phyloP scores from a whole-genome alignment of 2,797 vertebrate species.

The Momotus momota region DNA sequence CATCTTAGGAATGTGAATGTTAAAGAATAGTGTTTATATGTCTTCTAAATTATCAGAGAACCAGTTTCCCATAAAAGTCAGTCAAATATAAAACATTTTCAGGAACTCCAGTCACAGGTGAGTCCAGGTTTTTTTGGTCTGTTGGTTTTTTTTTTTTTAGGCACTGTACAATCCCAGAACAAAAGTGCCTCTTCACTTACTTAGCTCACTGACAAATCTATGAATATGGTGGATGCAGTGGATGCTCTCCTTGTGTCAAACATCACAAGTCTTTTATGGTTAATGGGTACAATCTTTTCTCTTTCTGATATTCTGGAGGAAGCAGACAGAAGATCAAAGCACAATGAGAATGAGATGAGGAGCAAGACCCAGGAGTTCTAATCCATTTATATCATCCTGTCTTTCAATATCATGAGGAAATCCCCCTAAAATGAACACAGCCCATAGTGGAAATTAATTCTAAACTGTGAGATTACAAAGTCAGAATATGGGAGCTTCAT shows the following conservation, averaged over 20 bases:
- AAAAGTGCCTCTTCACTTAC: neutral
- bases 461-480: slow-evolving; percentile 9
- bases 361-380: slow-evolving; percentile 40
- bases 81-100: neutral
- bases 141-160: neutral
- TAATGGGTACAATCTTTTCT: slow-evolving; percentile 35
- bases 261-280: neutral
- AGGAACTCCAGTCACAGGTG: neutral
- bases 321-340: slow-evolving; percentile 41
- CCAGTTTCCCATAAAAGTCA: neutral
- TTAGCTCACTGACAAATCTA: neutral
- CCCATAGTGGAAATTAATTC: slow-evolving; percentile 28
- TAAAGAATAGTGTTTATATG: neutral
- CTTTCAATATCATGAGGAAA: slow-evolving; percentile 42
- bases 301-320: neutral
- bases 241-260: neutral
- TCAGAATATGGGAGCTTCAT: neutral
- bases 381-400: slow-evolving; percentile 14
- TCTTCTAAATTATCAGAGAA: neutral
- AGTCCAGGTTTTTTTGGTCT: neutral
- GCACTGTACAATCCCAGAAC: neutral
- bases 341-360: slow-evolving; percentile 5
- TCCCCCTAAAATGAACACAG: neutral
- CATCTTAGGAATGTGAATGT: neutral
- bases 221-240: neutral